phyloP scores from a whole-genome alignment of 2,113 vertebrate species.

The Hippocampus abdominalis region DNA sequence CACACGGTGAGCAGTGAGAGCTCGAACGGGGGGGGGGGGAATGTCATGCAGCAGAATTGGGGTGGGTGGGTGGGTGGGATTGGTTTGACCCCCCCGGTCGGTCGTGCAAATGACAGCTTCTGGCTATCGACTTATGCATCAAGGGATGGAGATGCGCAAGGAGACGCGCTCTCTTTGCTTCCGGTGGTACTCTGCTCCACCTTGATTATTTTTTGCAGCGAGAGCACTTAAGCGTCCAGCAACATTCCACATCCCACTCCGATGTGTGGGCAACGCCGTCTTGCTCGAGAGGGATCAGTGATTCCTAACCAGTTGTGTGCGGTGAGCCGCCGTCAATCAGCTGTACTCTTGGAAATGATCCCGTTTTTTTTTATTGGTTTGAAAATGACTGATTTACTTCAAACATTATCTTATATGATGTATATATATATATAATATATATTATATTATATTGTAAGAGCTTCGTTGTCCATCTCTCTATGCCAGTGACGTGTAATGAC shows the following conservation, averaged over 20 bases:
- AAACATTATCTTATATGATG: too few species aligned
- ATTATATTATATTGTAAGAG: too few species aligned
- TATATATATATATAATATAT: too few species aligned
- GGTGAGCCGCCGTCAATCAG: neutral
- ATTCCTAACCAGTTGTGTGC: neutral
- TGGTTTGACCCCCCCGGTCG: slow-evolving; percentile 33
- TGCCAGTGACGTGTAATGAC: too few species aligned
- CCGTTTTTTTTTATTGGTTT: neutral
- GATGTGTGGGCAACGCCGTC: slow-evolving; percentile 28
- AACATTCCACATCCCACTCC: slow-evolving; percentile 51
- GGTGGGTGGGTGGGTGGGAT: neutral
- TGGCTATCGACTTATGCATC: neutral
- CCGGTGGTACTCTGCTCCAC: slow-evolving; percentile 13
- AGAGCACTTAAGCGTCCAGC: slow-evolving; percentile 29
- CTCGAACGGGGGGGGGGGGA: slow-evolving; percentile 4
- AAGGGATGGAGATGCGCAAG: neutral
- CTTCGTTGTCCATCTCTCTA: too few species aligned
- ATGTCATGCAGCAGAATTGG: slow-evolving; percentile 53
- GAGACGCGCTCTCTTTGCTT: neutral
- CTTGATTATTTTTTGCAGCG: slow-evolving; percentile 31
- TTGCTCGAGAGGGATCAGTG: slow-evolving; percentile 4
- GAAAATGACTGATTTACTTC: too few species aligned
- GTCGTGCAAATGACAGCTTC: slow-evolving; percentile 20
- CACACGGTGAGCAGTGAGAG: neutral
- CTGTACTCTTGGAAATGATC: neutral